These are phyloP conservation scores for Chymomyza procnemis DNA, from an alignment of 2,888 invertebrate species.

Conservation along the genomic window DNA sequence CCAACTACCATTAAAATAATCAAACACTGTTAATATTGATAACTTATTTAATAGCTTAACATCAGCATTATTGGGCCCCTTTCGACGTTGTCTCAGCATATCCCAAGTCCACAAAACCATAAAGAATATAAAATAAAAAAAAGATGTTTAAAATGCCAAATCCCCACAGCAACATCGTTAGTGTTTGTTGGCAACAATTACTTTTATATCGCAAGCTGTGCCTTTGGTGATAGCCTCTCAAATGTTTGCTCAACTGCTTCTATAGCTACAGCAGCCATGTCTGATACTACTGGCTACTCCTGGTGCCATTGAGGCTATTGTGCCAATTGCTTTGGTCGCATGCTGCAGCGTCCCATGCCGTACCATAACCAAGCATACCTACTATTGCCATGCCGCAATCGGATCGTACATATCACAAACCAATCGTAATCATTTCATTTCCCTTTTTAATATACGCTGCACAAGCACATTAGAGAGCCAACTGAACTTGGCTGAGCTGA, in stretches of 20 bases:
- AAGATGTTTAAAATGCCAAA: neutral
- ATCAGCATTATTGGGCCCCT: too few relatives aligned
- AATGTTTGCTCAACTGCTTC: slow-evolving; percentile 66
- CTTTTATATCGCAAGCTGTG: slow-evolving; percentile 39
- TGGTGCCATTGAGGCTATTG: slow-evolving; percentile 55
- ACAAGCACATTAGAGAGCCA: slow-evolving; percentile 60
- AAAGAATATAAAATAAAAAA: neutral
- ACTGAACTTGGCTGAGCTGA: slow-evolving; percentile 1
- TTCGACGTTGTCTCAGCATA: too few relatives aligned
- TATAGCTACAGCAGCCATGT: slow-evolving; percentile 44
- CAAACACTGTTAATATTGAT: too few relatives aligned
- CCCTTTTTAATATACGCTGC: slow-evolving; percentile 73
- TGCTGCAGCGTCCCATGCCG: slow-evolving; percentile 8
- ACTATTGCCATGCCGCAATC: slow-evolving; percentile 20
- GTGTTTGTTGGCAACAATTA: slow-evolving; percentile 57
- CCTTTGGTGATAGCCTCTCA: slow-evolving; percentile 60
- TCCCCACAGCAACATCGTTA: slow-evolving; percentile 11
- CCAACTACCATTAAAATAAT: too few relatives aligned
- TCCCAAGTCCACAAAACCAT: neutral
- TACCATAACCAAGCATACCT: neutral
- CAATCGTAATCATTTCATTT: slow-evolving; percentile 73
- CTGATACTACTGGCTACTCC: slow-evolving; percentile 23
- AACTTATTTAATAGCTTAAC: too few relatives aligned
- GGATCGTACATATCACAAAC: slow-evolving; percentile 29
- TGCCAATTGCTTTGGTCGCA: slow-evolving; percentile 61